A percentile compares a stretch with the other conserved stretches of the same genome.
These are phyloP conservation scores for Tachyglossus aculeatus DNA, from an alignment of 2,797 vertebrate genomes.

Conservation along the genomic window DNA sequence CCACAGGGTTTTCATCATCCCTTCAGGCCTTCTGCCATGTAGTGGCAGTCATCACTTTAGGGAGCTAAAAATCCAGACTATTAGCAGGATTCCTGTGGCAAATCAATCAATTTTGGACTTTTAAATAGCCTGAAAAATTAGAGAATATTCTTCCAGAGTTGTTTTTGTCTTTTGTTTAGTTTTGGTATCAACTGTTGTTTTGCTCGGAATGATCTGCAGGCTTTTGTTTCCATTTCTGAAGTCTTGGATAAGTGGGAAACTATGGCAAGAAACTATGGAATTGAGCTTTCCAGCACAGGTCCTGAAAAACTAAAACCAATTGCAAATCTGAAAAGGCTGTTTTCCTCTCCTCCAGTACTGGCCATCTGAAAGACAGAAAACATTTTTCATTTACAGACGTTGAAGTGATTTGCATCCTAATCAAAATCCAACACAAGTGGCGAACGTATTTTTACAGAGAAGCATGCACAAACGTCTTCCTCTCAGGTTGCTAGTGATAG, in stretches of 20 bases:
- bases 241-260: slow-evolving; percentile 4
- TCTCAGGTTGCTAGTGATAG: no score
- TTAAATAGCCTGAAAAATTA: background rate
- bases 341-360: background rate
- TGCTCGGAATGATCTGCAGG: background rate
- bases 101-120: background rate
- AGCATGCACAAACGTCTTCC: background rate
- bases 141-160: background rate
- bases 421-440: background rate
- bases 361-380: background rate
- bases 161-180: background rate
- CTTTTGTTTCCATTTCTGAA: slow-evolving; percentile 19
- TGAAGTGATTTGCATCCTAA: background rate
- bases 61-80: no score
- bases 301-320: background rate
- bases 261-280: background rate
- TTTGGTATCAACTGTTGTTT: slow-evolving; percentile 8
- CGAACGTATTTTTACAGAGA: background rate
- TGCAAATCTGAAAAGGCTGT: background rate
- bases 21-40: background rate
- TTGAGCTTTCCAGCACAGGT: background rate
- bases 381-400: background rate
- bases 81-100: no score
- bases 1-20: background rate
- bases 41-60: no score